Conservation (phyloP, 2,797 vertebrate genomes). For the Siniperca undulata region DNA sequence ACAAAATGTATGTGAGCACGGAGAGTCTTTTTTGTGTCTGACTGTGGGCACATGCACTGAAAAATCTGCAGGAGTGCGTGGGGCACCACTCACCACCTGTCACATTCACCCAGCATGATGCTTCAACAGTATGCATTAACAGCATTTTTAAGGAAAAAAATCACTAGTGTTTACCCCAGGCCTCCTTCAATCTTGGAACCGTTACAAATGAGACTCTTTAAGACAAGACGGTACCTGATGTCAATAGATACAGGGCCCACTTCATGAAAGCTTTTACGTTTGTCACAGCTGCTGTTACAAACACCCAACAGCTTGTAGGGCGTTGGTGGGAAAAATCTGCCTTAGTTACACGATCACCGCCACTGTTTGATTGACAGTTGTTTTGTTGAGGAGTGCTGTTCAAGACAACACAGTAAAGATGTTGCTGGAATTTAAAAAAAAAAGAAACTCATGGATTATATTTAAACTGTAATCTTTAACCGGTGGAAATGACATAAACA, state of each 20-base stretch:
- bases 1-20: slow-evolving; percentile 32
- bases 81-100: slow-evolving; percentile 58
- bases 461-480: neutral
- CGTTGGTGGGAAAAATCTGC: neutral
- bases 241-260: slow-evolving; percentile 5
- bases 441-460: neutral
- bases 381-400: neutral
- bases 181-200: neutral
- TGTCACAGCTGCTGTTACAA: slow-evolving; percentile 27
- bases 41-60: slow-evolving; percentile 31
- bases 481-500: no score
- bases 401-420: neutral
- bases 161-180: slow-evolving; percentile 6
- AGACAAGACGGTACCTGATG: slow-evolving; percentile 17
- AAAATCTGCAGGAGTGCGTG: slow-evolving; percentile 32
- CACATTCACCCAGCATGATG: slow-evolving; percentile 36
- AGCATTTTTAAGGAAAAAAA: neutral
- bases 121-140: slow-evolving; percentile 14
- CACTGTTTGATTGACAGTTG: slow-evolving; percentile 11
- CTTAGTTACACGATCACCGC: neutral
- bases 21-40: slow-evolving; percentile 6
- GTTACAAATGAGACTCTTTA: slow-evolving; percentile 12
- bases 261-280: slow-evolving; percentile 24
- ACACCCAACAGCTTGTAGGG: slow-evolving; percentile 21
- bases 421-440: neutral